Evolutionary conservation across 1,140 invertebrate species (phyloP).

Genomic region (Drosophila sp.): DNA sequence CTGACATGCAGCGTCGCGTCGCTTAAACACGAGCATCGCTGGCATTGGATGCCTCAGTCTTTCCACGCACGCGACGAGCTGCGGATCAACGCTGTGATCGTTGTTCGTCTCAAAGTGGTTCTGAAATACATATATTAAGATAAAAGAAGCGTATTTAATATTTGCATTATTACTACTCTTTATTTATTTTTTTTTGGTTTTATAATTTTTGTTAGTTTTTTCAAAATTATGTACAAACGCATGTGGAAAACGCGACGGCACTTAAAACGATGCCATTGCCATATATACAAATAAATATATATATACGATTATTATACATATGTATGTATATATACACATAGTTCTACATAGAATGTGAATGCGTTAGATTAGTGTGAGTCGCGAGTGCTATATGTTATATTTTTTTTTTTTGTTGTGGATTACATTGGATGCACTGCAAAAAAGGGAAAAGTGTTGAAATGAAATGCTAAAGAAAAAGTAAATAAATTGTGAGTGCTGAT

Average conservation of each 20-base stretch:
- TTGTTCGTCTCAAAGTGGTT: conserved; percentile 30
- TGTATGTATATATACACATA: conserved; percentile 14
- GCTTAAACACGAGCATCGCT: conserved; percentile 44
- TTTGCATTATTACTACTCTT: conserved; percentile 12
- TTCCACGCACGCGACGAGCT: conserved; percentile 63
- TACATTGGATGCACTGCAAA: conserved; percentile 11
- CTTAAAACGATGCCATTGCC: conserved; percentile 50
- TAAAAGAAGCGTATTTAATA: conserved; percentile 47
- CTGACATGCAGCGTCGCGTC: conserved; percentile 37
- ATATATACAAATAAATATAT: conserved; percentile 14
- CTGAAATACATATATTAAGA: conserved; percentile 15
- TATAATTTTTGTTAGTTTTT: conserved; percentile 22
- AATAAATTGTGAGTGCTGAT: conserved; percentile 39
- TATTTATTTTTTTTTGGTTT: conserved; percentile 41
- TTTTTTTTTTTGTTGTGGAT: conserved; percentile 33
- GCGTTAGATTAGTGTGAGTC: conserved; percentile 40
- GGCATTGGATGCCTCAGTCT: conserved; percentile 58
- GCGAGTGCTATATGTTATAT: conserved; percentile 47
- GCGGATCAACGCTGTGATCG: conserved; percentile 62
- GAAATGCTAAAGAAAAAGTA: conserved; percentile 46
- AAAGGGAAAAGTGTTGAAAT: conserved; percentile 23
- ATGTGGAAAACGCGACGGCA: conserved; percentile 44
- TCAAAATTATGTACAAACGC: conserved; percentile 29
- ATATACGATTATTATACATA: conserved; percentile 7
- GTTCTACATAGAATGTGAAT: conserved; percentile 38